These are phyloP conservation scores for Silurus asotus DNA, from an alignment of 2,113 vertebrate species.

Conservation along the genomic window DNA sequence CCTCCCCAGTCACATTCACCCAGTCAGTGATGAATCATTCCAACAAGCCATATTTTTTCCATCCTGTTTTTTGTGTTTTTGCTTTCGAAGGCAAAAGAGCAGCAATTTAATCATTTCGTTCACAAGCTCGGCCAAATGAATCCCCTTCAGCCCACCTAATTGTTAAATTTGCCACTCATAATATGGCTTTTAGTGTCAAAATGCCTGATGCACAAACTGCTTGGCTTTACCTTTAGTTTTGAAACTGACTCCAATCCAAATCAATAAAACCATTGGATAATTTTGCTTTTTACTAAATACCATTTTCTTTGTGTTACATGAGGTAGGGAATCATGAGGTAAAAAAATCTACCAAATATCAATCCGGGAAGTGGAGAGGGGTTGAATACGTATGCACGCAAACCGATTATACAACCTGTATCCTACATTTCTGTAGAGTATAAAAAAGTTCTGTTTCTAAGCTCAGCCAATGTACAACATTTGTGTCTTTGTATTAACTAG, in stretches of 20 bases:
- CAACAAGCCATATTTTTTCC: background rate
- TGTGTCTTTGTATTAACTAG: too few relatives aligned
- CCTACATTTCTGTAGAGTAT: background rate
- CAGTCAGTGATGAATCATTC: constrained; percentile 20
- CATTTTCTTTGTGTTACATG: background rate
- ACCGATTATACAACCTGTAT: background rate
- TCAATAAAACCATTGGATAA: background rate
- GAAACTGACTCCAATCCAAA: background rate
- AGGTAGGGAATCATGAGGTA: background rate
- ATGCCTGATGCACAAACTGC: background rate
- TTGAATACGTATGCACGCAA: background rate
- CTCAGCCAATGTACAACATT: too few relatives aligned
- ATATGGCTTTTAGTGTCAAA: background rate
- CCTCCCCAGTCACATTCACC: constrained; percentile 33
- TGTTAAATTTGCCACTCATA: background rate
- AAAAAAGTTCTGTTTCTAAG: too few relatives aligned
- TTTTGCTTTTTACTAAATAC: background rate
- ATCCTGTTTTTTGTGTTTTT: background rate
- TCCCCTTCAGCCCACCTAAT: background rate
- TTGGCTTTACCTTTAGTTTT: background rate
- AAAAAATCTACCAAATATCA: background rate
- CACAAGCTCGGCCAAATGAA: background rate
- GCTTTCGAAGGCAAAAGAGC: constrained; percentile 6
- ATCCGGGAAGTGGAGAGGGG: background rate
- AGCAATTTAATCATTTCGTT: background rate